A percentile compares a stretch with the other conserved stretches of the same genome.
These are phyloP conservation scores for Norana najaformis DNA, from an alignment of 2,888 invertebrate species.

Conservation along the genomic window DNA sequence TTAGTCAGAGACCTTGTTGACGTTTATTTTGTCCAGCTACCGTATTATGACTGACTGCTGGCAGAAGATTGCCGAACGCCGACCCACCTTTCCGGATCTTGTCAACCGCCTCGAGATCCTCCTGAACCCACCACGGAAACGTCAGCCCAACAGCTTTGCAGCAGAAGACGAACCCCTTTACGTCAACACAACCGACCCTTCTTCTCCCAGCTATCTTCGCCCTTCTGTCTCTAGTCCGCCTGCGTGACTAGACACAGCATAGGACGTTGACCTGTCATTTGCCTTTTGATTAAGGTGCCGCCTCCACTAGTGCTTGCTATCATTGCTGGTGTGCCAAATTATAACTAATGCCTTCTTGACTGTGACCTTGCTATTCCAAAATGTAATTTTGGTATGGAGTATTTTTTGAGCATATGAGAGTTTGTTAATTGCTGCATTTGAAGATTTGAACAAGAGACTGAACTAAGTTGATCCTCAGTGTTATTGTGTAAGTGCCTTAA, in stretches of 20 bases:
- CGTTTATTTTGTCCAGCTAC: conserved; percentile 39
- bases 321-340: not conserved
- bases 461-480: not conserved
- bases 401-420: not conserved
- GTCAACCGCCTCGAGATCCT: conserved; percentile 47
- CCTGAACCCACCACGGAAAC: conserved; percentile 43
- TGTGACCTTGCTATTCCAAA: not conserved
- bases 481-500: not conserved
- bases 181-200: conserved; percentile 33
- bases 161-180: conserved; percentile 37
- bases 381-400: not conserved
- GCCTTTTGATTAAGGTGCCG: not conserved
- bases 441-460: not conserved
- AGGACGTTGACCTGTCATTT: not conserved
- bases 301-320: not conserved
- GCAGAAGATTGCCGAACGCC: conserved; percentile 40
- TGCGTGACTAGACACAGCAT: not conserved
- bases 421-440: conserved; percentile 1
- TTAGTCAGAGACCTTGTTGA: not conserved
- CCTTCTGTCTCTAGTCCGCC: conserved; percentile 21
- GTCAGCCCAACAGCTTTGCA: not conserved
- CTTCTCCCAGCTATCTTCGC: conserved; percentile 21
- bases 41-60: conserved; percentile 46
- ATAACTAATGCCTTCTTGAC: not conserved
- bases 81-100: conserved; percentile 46